phyloP scores from a whole-genome alignment of 2,888 invertebrate species.

The Microplitis deprimator region DNA sequence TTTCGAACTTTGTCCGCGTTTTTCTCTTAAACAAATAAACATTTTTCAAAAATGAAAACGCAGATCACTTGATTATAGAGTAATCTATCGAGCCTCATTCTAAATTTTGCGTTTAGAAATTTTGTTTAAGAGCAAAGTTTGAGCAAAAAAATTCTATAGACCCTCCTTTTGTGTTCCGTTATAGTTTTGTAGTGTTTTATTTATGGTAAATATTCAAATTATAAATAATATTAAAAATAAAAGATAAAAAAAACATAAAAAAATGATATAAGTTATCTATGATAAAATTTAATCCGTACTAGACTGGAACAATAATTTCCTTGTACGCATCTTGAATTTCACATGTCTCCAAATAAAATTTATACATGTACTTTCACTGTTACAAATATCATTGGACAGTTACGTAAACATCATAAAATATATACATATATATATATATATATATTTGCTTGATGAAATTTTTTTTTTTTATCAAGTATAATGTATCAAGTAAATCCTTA shows the following conservation, averaged over 20 bases:
- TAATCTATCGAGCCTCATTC: too few relatives aligned
- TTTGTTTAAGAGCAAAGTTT: too few relatives aligned
- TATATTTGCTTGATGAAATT: not conserved
- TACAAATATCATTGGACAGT: constrained; percentile 29
- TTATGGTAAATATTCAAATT: too few relatives aligned
- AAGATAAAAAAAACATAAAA: constrained; percentile 50
- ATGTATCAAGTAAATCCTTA: constrained; percentile 10
- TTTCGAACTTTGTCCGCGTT: too few relatives aligned
- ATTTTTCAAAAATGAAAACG: too few relatives aligned
- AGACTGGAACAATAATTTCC: constrained; percentile 4
- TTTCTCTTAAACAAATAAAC: too few relatives aligned
- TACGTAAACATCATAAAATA: constrained; percentile 19
- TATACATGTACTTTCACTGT: constrained; percentile 35
- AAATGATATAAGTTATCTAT: constrained; percentile 37
- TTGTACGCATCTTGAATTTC: constrained; percentile 36
- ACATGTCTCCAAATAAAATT: constrained; percentile 5
- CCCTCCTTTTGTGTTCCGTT: too few relatives aligned
- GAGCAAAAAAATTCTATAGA: too few relatives aligned
- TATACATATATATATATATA: constrained; percentile 10
- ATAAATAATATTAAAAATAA: not conserved
- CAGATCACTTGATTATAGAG: too few relatives aligned
- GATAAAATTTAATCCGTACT: not conserved
- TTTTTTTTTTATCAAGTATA: constrained; percentile 2
- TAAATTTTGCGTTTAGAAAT: too few relatives aligned
- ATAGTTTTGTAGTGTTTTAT: too few relatives aligned